Base-by-base conservation (phyloP, 2,797 vertebrate species). In the Nyctibius grandis region DNA sequence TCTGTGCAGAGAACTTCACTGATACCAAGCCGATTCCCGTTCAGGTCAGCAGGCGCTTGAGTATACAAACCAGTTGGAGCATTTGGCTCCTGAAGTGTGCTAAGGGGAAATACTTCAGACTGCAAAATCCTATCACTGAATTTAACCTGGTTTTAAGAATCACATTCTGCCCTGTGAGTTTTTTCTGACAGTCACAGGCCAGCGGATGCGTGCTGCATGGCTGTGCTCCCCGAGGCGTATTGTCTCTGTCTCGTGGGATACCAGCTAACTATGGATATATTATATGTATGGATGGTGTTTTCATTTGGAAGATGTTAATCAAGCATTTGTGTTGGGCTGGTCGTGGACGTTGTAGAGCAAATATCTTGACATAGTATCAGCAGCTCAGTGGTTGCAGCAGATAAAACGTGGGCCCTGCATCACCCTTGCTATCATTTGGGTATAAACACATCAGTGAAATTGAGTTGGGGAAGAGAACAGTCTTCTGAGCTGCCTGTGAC, bases 201-300 rank as follows among this genome's bases (percentile, higher is more conserved):
- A 14, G 34, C 6, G 25, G 33, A 28, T 12, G 5, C 0, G 1
- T 34, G 36, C 65, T 48, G 36, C 8, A 2, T 14, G 29, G 23
- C 13, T 47, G 17, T 29, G 15, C 40, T 63, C 53, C n/a, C 60
- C 4, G 3, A 13, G 36, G 42, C 5, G 0, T 9, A 3, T 11
- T 11, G 23, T 7, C 48, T 17, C 54, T 7, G n/a, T 23, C 61
- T 79, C 48, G 5, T 4, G 20, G 38, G 45, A 34, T 31, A 7
- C 51, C 36, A 11, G 25, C 38, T 20, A n/a, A 3, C 36, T 38
- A 6, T 5, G 28, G 53, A 5, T 40, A 5, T 3, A 4, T 17
- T 28, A 0, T 11, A 13, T 4, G 26, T 25, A 17, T 13, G 34
- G 45, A 15, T 78, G 67, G 6, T 26, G 9, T 69, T 70, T 76